Evolutionary conservation across 2,113 vertebrate species (phyloP).

Genomic region (Rhinogobius similis): DNA sequence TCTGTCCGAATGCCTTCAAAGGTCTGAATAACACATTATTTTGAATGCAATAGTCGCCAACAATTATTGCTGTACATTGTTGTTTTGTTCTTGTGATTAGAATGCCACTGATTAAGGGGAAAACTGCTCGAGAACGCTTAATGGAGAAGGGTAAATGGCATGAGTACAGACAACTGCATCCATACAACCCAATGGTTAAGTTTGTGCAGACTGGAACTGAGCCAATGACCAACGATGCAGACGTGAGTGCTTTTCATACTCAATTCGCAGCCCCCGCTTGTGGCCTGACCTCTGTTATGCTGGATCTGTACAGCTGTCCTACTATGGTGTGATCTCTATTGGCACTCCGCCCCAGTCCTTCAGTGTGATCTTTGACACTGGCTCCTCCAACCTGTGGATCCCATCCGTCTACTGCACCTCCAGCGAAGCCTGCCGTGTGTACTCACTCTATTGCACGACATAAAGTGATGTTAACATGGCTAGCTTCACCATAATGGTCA

Average conservation of each 20-base stretch:
- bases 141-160: slow-evolving; percentile 73
- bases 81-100: slow-evolving; percentile 40
- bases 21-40: slow-evolving; percentile 53
- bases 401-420: slow-evolving; percentile 66
- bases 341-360: slow-evolving; percentile 75
- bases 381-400: slow-evolving; percentile 77
- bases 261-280: neutral
- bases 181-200: slow-evolving; percentile 59
- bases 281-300: neutral
- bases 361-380: slow-evolving; percentile 71
- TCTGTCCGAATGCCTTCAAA: slow-evolving; percentile 65
- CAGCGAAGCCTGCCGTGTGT: slow-evolving; percentile 70
- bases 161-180: slow-evolving; percentile 40
- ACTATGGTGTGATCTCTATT: slow-evolving; percentile 71
- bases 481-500: neutral
- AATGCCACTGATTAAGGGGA: slow-evolving; percentile 78
- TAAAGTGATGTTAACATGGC: neutral
- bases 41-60: neutral
- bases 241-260: slow-evolving; percentile 58
- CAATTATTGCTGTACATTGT: neutral
- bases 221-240: slow-evolving; percentile 71
- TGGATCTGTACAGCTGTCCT: slow-evolving; percentile 54
- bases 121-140: slow-evolving; percentile 68
- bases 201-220: slow-evolving; percentile 46
- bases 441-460: neutral